Evolutionary conservation across 2,888 invertebrate genomes (phyloP).

Genomic region (Drosophila buzzatii): DNA sequence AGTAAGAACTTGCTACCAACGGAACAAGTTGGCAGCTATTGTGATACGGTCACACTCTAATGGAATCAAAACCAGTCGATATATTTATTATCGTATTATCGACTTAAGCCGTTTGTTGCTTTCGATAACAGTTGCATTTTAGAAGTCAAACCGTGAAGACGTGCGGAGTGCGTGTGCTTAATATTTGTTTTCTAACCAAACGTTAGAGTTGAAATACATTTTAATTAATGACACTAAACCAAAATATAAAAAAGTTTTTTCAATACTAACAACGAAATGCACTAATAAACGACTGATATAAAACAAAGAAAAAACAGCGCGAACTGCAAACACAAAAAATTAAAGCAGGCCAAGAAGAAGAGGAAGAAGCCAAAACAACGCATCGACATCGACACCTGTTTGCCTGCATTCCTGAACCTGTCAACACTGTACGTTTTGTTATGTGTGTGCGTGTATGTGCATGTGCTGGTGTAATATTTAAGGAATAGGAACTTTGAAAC

Average conservation of each 20-base stretch:
- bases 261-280: conserved; percentile 19
- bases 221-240: conserved; percentile 27
- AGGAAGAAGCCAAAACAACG: conserved; percentile 57
- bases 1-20: neutral
- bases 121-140: conserved; percentile 52
- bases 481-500: conserved; percentile 25
- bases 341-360: conserved; percentile 46
- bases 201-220: conserved; percentile 11
- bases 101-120: conserved; percentile 7
- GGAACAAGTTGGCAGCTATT: conserved; percentile 9
- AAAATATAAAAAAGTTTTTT: conserved; percentile 21
- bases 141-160: conserved; percentile 38
- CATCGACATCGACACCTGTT: conserved; percentile 64
- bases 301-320: conserved; percentile 15
- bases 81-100: conserved; percentile 6
- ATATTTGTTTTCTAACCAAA: conserved; percentile 17
- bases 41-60: conserved; percentile 27
- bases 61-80: conserved; percentile 6
- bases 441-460: conserved; percentile 4
- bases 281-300: conserved; percentile 11
- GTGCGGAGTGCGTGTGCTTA: conserved; percentile 28
- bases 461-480: conserved; percentile 3
- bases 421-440: conserved; percentile 30
- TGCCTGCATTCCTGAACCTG: conserved; percentile 63
- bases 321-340: conserved; percentile 18